Base-by-base conservation (phyloP, 2,113 vertebrate genomes). In the Antechinus flavipes region DNA sequence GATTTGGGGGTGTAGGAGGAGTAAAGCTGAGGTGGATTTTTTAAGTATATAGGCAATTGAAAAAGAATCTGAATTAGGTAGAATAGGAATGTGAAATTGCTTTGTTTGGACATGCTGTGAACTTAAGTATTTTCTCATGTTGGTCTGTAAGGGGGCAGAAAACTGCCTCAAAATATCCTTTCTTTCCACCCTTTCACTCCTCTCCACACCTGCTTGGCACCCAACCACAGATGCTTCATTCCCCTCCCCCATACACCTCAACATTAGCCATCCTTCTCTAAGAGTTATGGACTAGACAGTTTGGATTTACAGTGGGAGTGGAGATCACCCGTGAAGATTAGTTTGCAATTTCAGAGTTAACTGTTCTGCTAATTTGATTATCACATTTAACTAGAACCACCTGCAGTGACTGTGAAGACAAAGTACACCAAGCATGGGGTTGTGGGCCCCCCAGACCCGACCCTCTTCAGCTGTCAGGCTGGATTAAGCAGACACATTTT, bases 381-480 rank as follows among this genome's bases (percentile, higher is more conserved):
- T 96, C 54, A 96, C 84, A 0, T 97, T 96, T 97, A 97, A 97
- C 95, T 93, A 93, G 95, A 97, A 98, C 96, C 95, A 97, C 96
- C 93, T 97, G 97, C 54, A 94, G 90, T 90, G 94, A 89, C 93
- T 58, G 50, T 76, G 30, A 91, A 61, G 93, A 92, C 91, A 47
- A 26, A 46, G 54, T 90, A 89, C 0, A n/a, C 9, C 42, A 47
- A 84, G 93, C 84, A 55, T 94, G 2, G 9, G 49, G 5, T 27
- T 90, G 89, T 90, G 10, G 35, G 91, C 89, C 90, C 54, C 52
- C 84, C 91, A 22, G 89, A 22, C 49, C 49, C 93, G 93, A 95
- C 91, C 53, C 52, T 90, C 42, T 47, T 93, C 90, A 93, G 68
- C 90, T 68, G 95, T 92, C 42, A 52, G 91, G 53, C 52, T 94